Evolutionary conservation across 2,888 invertebrate genomes (phyloP).

Genomic region (Bombyx huttoni): DNA sequence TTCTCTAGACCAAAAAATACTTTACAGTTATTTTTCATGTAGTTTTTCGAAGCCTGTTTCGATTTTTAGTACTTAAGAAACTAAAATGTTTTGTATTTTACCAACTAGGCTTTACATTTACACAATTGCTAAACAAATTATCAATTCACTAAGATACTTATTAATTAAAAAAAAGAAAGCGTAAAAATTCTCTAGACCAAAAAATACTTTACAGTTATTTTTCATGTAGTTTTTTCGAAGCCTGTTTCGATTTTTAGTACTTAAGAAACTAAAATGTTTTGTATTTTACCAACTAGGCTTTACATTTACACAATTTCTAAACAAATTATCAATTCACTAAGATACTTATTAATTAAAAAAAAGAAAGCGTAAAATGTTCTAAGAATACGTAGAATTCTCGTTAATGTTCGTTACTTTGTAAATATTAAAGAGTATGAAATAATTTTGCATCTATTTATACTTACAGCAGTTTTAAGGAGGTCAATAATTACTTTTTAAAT

Average conservation of each 20-base stretch:
- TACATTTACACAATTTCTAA: conserved; percentile 39
- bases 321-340: conserved; percentile 6
- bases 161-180: conserved; percentile 7
- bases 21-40: conserved; percentile 39
- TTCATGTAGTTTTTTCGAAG: conserved; percentile 44
- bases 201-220: conserved; percentile 30
- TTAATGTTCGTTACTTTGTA: conserved; percentile 34
- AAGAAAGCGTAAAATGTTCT: conserved; percentile 20
- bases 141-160: background rate
- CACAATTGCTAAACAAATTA: conserved; percentile 32
- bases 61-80: conserved; percentile 37
- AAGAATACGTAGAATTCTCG: conserved; percentile 29
- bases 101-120: conserved; percentile 44
- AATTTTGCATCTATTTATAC: conserved; percentile 60
- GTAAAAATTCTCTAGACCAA: conserved; percentile 36
- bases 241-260: conserved; percentile 40
- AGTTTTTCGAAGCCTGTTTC: conserved; percentile 46
- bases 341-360: conserved; percentile 7
- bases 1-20: conserved; percentile 32
- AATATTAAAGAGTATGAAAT: conserved; percentile 54
- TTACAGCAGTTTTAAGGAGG: conserved; percentile 44
- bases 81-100: conserved; percentile 32
- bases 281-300: conserved; percentile 43
- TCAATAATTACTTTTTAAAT: conserved; percentile 37
- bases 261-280: conserved; percentile 37